Percentiles rank a stretch among this genome's conserved stretches.
phyloP scores from a whole-genome alignment of 1,140 invertebrate genomes.

The Asobara japonica region DNA sequence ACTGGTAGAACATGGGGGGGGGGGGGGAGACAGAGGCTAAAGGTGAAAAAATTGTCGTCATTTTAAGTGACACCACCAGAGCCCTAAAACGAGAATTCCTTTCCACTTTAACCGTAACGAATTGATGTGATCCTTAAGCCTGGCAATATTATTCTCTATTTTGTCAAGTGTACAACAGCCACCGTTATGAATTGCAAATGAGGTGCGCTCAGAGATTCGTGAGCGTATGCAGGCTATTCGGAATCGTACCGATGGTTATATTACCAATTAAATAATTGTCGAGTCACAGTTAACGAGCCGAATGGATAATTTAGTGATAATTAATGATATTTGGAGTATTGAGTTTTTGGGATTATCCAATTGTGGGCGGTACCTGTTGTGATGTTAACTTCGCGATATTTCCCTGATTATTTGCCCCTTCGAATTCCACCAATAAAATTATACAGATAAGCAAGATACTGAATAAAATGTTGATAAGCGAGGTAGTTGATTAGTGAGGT shows the following conservation, averaged over 20 bases:
- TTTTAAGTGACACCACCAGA: not conserved
- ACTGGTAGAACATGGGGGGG: too few species aligned
- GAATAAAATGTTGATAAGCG: too few species aligned
- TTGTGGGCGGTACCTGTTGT: too few species aligned
- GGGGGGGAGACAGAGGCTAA: too few species aligned
- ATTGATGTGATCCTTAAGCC: not conserved
- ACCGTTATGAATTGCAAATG: not conserved
- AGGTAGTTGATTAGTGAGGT: too few species aligned
- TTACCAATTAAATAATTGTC: not conserved
- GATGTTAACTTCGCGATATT: too few species aligned
- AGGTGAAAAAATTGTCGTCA: too few species aligned
- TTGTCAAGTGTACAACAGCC: not conserved
- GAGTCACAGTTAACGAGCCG: not conserved
- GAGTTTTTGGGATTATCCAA: not conserved
- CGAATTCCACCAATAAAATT: too few species aligned
- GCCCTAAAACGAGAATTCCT: not conserved
- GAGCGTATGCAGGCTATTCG: not conserved
- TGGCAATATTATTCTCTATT: not conserved
- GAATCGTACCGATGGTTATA: not conserved
- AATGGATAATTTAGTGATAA: not conserved
- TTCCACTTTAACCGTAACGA: not conserved
- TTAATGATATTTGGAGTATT: not conserved
- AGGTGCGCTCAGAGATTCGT: not conserved
- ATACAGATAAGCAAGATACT: too few species aligned
- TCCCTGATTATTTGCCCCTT: too few species aligned